Evolutionary conservation across 2,888 invertebrate genomes (phyloP), one percentile per base, ranked within the genome.

Genomic region (Morpho helenor): DNA sequence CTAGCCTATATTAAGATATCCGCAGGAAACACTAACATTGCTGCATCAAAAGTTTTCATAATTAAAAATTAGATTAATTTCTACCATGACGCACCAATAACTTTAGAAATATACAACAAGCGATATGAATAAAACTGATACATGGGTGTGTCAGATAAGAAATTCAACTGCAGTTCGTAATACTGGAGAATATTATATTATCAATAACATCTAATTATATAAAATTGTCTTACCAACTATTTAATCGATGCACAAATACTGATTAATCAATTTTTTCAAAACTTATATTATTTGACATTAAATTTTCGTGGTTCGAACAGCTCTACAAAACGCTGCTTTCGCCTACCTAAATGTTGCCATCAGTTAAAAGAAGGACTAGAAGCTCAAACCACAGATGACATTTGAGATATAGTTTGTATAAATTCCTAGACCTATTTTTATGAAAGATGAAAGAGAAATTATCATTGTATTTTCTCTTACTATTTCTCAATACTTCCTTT

Each of bases 81-180:
- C 31, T 31, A 31, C 5, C 31, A 5, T 31, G 5, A 31, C 5
- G 31, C 31, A 31, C 31, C 31, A 31, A 31, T 31, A 31, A 1
- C 31, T 31, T 31, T 31, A 31, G 31, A 31, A 31, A 31, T 31
- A 31, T 31, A 31, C 31, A 44, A 41, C 7, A 9, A 43, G 23
- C 39, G 9, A 22, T 44, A 52, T 76, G 31, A 71, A 73, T 78
- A 70, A 71, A 77, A 79, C 78, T 75, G 69, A 70, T 71, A 77
- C 71, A 79, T 84, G 87, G 87, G 87, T 84, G 87, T 87, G 87
- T 87, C 87, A 80, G 75, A 79, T 79, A 65, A 68, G 68, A 57
- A n/a, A 46, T 52, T 43, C 10, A 7, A 45, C 23, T 8, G 31
- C 31, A n/a, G 42, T 8, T 10, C 10, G 7, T 8, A 49, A 56